A percentile compares a stretch with the other conserved stretches of the same genome.
Conservation (phyloP, 1,140 invertebrate species). For the Homarus americanus region DNA sequence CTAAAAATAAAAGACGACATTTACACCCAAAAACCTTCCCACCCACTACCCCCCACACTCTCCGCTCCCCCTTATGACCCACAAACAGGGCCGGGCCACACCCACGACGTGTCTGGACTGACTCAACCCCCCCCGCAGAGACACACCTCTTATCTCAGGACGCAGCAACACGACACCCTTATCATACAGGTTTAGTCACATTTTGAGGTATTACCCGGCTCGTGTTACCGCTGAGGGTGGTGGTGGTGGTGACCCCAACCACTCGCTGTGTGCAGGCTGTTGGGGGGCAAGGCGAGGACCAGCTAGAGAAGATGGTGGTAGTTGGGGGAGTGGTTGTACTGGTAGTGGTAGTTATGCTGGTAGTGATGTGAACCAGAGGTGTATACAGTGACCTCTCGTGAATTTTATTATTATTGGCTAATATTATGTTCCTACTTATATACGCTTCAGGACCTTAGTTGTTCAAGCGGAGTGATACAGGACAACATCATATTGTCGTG, state of each 20-base stretch:
- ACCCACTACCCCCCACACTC: conserved; percentile 1
- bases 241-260: not conserved
- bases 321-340: not conserved
- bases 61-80: not conserved
- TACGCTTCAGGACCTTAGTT: no score
- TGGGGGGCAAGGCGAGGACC: not conserved
- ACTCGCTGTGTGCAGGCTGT: not conserved
- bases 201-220: conserved; percentile 40
- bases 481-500: no score
- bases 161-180: conserved; percentile 25
- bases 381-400: no score
- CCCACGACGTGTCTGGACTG: not conserved
- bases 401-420: no score
- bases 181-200: conserved; percentile 42
- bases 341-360: not conserved
- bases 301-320: not conserved
- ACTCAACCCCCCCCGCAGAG: not conserved
- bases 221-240: not conserved
- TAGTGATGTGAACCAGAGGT: no score
- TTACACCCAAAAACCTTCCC: not conserved
- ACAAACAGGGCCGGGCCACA: not conserved
- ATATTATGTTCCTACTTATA: no score
- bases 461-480: no score
- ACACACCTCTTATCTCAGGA: conserved; percentile 10
- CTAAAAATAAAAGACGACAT: no score